Evolutionary conservation across 2,888 invertebrate species (phyloP).

Genomic region (Linhomoeus sp.): DNA sequence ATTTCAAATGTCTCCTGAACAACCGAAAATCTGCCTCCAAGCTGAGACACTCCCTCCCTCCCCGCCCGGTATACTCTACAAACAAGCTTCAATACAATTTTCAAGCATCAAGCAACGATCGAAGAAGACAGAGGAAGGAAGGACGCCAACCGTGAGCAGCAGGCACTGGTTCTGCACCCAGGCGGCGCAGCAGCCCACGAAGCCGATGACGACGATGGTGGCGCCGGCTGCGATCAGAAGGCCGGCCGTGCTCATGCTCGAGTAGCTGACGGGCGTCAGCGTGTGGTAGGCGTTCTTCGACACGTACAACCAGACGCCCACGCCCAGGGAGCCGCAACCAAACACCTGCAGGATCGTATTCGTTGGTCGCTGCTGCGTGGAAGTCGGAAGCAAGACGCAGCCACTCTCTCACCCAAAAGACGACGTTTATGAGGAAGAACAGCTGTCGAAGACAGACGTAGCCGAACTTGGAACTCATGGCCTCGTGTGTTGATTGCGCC

Average conservation of each 20-base stretch:
- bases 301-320: constrained; percentile 57
- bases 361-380: too few relatives aligned
- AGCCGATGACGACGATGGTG: constrained; percentile 52
- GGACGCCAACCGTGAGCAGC: constrained; percentile 47
- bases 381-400: constrained; percentile 2
- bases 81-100: background rate
- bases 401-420: constrained; percentile 49
- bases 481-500: too few relatives aligned
- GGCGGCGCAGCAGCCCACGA: constrained; percentile 65
- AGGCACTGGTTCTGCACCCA: constrained; percentile 61
- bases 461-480: too few relatives aligned
- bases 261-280: constrained; percentile 46
- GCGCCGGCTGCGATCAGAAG: constrained; percentile 52
- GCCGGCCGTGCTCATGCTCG: constrained; percentile 50
- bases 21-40: too few relatives aligned
- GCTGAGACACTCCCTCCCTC: too few relatives aligned
- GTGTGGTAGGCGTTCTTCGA: constrained; percentile 50
- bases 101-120: background rate
- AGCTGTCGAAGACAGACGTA: too few relatives aligned
- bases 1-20: too few relatives aligned
- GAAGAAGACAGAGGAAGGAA: too few relatives aligned
- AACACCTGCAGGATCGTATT: constrained; percentile 39
- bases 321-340: constrained; percentile 55
- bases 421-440: constrained; percentile 54
- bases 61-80: background rate